Percentiles rank a stretch among this genome's conserved stretches.
phyloP scores from a whole-genome alignment of 2,888 invertebrate genomes.

The Raillietiella orientalis region DNA sequence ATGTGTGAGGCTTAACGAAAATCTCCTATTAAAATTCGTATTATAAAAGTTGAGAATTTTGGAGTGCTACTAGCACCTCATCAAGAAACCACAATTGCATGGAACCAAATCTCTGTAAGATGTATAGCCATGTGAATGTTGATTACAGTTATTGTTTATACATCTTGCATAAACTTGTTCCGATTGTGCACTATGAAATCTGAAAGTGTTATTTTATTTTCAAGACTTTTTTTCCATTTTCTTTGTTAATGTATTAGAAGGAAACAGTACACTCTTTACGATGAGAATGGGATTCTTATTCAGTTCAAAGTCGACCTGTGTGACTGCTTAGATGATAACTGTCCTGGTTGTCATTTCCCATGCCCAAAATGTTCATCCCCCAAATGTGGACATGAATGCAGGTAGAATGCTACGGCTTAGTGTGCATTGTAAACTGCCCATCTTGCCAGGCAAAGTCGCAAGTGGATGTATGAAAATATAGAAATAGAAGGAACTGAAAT shows the following conservation, averaged over 20 bases:
- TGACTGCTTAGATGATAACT: conserved; percentile 42
- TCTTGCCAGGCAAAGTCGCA: conserved; percentile 28
- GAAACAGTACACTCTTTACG: conserved; percentile 21
- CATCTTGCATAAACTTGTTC: too few relatives aligned
- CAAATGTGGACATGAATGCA: conserved; percentile 50
- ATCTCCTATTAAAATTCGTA: too few relatives aligned
- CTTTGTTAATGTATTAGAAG: conserved; percentile 12
- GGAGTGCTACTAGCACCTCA: too few relatives aligned
- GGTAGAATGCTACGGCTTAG: conserved; percentile 13
- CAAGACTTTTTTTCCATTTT: conserved; percentile 7
- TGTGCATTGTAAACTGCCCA: conserved; percentile 5
- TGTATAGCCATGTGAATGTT: too few relatives aligned
- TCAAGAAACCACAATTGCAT: too few relatives aligned
- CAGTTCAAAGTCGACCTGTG: conserved; percentile 34
- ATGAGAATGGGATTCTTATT: conserved; percentile 30
- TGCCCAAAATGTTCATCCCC: conserved; percentile 33
- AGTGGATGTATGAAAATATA: conserved; percentile 40
- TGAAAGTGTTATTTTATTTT: too few relatives aligned
- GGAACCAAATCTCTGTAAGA: too few relatives aligned
- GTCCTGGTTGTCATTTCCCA: conserved; percentile 54
- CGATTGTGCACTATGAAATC: too few relatives aligned
- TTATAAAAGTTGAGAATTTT: too few relatives aligned
- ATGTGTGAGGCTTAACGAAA: too few relatives aligned
- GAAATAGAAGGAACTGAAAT: conserved; percentile 51
- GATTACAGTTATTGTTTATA: too few relatives aligned